phyloP scores from a whole-genome alignment of 2,888 invertebrate species.

The Dugesia japonica region DNA sequence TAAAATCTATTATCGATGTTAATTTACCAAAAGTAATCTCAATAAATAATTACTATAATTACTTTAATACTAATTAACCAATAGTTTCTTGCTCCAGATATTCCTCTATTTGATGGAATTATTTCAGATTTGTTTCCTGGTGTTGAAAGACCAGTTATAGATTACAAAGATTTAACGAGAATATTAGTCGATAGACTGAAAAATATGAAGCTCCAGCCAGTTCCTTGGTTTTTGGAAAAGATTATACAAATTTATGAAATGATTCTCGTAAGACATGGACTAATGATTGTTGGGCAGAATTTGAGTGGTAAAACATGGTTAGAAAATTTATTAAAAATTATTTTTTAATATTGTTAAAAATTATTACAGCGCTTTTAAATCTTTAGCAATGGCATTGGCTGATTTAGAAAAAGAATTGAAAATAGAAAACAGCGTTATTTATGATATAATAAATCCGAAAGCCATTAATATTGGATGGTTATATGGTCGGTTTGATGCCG shows the following conservation, averaged over 20 bases:
- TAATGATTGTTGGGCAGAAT: conserved; percentile 47
- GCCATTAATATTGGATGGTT: conserved; percentile 47
- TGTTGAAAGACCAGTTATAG: conserved; percentile 42
- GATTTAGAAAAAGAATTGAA: conserved; percentile 54
- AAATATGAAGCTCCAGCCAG: conserved; percentile 40
- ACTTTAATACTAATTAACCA: background rate
- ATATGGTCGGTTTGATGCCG: conserved; percentile 47
- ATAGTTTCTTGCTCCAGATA: conserved; percentile 47
- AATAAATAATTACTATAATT: no score
- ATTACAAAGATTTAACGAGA: conserved; percentile 41
- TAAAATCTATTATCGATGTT: conserved; percentile 47
- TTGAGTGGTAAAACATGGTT: conserved; percentile 45
- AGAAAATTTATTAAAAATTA: conserved; percentile 33
- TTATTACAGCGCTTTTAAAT: conserved; percentile 55
- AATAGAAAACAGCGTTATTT: conserved; percentile 37
- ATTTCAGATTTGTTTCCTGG: conserved; percentile 47
- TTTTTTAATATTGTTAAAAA: background rate
- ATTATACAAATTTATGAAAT: conserved; percentile 48
- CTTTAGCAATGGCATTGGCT: conserved; percentile 63
- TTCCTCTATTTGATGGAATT: conserved; percentile 47
- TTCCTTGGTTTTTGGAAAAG: conserved; percentile 45
- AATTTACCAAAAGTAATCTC: conserved; percentile 45
- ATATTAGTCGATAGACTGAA: conserved; percentile 39
- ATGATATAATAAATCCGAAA: conserved; percentile 46
- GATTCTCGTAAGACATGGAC: conserved; percentile 46